Percentiles rank a stretch among this genome's conserved stretches.
Evolutionary conservation across 2,888 invertebrate genomes (phyloP).

Genomic region (Cataglyphis livida): DNA sequence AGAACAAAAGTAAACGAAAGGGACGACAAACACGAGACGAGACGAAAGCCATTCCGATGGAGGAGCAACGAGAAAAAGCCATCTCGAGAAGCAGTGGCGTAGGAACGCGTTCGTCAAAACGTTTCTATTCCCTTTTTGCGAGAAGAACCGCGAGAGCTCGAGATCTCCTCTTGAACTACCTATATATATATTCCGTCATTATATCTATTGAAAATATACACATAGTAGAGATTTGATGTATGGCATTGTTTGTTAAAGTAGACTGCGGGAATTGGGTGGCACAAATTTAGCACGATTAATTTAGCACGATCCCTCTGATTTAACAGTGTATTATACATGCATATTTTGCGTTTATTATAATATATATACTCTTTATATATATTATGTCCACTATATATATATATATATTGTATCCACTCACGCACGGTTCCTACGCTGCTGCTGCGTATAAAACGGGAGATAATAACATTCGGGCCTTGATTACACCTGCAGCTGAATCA

Average conservation of each 20-base stretch:
- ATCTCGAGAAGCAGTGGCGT: conserved; percentile 60
- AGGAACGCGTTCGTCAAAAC: conserved; percentile 48
- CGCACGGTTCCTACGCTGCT: conserved; percentile 63
- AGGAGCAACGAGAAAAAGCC: conserved; percentile 9
- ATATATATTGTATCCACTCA: neutral
- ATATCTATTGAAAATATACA: conserved; percentile 43
- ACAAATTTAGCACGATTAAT: conserved; percentile 58
- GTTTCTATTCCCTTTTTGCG: neutral
- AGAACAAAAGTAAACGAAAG: conserved; percentile 23
- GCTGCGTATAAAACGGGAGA: conserved; percentile 64
- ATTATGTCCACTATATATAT: no score
- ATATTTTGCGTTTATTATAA: neutral
- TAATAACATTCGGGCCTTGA: conserved; percentile 75
- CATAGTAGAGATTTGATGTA: conserved; percentile 23
- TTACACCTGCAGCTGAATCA: conserved; percentile 60
- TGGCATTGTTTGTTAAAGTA: conserved; percentile 41
- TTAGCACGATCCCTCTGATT: conserved; percentile 59
- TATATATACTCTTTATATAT: neutral
- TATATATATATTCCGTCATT: neutral
- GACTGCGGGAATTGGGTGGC: conserved; percentile 65
- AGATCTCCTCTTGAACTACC: conserved; percentile 25
- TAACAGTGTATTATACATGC: conserved; percentile 43
- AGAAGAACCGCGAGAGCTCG: conserved; percentile 25
- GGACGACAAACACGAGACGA: conserved; percentile 36
- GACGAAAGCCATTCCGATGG: conserved; percentile 34